phyloP scores from a whole-genome alignment of 2,797 vertebrate genomes.

The Gadopsis bispinosus region DNA sequence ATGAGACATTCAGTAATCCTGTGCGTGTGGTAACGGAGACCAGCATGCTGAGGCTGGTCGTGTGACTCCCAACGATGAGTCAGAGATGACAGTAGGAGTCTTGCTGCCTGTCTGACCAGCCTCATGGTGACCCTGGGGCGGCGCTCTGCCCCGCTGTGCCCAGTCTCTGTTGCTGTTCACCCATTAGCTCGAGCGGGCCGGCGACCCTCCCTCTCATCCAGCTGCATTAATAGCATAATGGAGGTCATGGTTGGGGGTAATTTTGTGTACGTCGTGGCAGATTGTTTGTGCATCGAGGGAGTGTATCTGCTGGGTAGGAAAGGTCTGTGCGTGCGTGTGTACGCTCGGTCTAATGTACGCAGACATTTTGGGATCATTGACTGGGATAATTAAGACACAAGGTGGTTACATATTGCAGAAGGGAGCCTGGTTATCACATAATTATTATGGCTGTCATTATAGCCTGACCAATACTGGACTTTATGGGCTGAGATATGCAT shows the following conservation, averaged over 20 bases:
- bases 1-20: constrained; percentile 34
- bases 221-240: constrained; percentile 63
- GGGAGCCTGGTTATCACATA: not conserved
- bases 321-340: not conserved
- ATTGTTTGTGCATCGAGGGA: constrained; percentile 45
- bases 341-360: constrained; percentile 10
- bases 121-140: constrained; percentile 48
- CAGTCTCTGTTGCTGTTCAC: constrained; percentile 41
- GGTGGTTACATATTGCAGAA: constrained; percentile 9
- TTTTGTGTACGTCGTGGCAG: constrained; percentile 42
- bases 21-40: constrained; percentile 48
- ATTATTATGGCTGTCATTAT: not conserved
- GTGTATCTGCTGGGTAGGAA: constrained; percentile 16
- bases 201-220: constrained; percentile 44
- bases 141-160: constrained; percentile 37
- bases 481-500: not conserved
- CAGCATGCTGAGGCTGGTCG: constrained; percentile 53
- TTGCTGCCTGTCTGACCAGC: constrained; percentile 53
- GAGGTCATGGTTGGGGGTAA: constrained; percentile 64
- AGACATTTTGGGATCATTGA: constrained; percentile 25
- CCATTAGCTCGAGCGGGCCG: constrained; percentile 43
- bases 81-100: constrained; percentile 64
- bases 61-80: constrained; percentile 68
- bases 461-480: not conserved
- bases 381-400: constrained; percentile 30